Evolutionary conservation across 2,888 invertebrate genomes (phyloP), one percentile per base, ranked within the genome.

Genomic region (Oscheius sp.): DNA sequence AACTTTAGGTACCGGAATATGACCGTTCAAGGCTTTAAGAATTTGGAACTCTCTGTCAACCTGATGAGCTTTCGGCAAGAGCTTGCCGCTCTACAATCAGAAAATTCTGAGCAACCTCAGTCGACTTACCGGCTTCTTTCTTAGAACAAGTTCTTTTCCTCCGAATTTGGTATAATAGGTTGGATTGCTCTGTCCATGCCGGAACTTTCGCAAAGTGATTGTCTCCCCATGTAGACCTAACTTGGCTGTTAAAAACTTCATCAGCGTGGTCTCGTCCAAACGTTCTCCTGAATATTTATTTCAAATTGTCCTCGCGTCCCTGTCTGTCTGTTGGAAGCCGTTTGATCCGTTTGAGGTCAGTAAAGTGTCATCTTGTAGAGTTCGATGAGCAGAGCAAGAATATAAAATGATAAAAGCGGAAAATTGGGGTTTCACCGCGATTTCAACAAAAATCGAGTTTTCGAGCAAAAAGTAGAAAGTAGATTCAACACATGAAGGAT

Each of bases 151-250:
- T 71, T 90, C 85, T 66, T 84, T 85, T 1, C 86, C 87, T 7
- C 84, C 90, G 73, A 89, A 89, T 70, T 82, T 74, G 4, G 91
- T 80, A 75, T 89, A 90, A 79, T 90, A 91, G 1, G 91, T 91
- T 5, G 90, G 91, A 77, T 91, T 91, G 5, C 90, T 90, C 84
- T 91, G 90, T 13, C 91, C 91, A 79, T 91, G 90, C 33, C 79
- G 76, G 74, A 87, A 87, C 75, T 82, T 84, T n/a, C 80, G 68
- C 59, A 80, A 21, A 1, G 70, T 58, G 42, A 76, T 71, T 60
- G 58, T 60, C n/a, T 73, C 76, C 58, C 74, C 74, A 57, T 66
- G 32, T 13, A 74, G 50, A 29, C 59, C 48, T 33, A 73, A 53
- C 13, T 74, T 53, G 9, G 47, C 37, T 29, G 48, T 63, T 21